These are phyloP conservation scores for Drosophila vallismaia DNA, from an alignment of 2,888 invertebrate species.

Conservation along the genomic window DNA sequence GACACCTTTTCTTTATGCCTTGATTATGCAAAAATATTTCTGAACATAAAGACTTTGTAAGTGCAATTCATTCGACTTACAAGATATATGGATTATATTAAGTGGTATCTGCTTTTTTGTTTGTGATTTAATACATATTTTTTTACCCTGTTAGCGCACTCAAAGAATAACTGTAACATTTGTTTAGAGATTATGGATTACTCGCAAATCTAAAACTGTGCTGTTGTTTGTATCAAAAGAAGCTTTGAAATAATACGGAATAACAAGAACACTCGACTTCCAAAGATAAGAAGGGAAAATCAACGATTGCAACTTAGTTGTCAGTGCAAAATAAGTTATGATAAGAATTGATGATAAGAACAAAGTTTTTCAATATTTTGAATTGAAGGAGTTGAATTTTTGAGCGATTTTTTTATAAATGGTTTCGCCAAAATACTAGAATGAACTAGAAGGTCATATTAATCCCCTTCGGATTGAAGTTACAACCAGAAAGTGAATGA, in stretches of 20 bases:
- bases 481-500: no score
- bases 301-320: neutral
- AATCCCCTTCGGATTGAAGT: no score
- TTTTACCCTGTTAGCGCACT: conserved; percentile 20
- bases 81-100: neutral
- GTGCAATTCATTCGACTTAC: neutral
- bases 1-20: neutral
- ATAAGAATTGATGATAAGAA: no score
- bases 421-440: no score
- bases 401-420: no score
- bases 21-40: neutral
- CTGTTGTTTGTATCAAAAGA: no score
- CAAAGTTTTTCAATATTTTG: no score
- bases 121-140: conserved; percentile 8
- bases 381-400: no score
- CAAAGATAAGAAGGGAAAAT: neutral
- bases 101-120: neutral
- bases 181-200: neutral
- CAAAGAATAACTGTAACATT: conserved; percentile 10
- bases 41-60: conserved; percentile 8
- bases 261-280: neutral
- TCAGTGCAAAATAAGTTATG: neutral
- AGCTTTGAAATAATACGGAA: neutral
- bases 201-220: no score
- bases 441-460: no score